Evolutionary conservation across 92 coral and sea anemone species (phyloP).

Genomic region (Hydrozoanthus gracilis): DNA sequence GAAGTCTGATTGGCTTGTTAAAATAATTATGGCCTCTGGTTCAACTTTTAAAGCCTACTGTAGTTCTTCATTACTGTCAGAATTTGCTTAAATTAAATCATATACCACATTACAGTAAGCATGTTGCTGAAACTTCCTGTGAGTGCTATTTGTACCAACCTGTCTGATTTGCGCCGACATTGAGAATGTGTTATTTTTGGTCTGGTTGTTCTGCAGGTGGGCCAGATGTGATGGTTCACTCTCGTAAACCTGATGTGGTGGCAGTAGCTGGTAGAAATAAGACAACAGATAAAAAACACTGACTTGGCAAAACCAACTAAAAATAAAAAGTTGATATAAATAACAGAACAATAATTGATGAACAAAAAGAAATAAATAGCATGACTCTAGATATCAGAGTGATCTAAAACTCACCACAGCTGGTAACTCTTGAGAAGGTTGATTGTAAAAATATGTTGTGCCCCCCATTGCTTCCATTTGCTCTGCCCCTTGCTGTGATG

Average conservation of each 20-base stretch:
- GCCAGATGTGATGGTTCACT: slow-evolving; percentile 95
- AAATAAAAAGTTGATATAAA: not conserved
- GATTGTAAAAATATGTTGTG: slow-evolving; percentile 94
- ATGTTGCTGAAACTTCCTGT: not conserved
- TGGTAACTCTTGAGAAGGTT: slow-evolving; percentile 84
- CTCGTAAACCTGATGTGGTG: slow-evolving; percentile 92
- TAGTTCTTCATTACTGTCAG: not conserved
- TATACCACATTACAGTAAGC: not conserved
- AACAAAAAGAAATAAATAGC: too few relatives aligned
- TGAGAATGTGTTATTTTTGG: slow-evolving; percentile 87
- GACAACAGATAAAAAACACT: not conserved
- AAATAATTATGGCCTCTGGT: too few relatives aligned
- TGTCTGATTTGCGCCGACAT: slow-evolving; percentile 95
- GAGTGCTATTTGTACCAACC: slow-evolving; percentile 51
- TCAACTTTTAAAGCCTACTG: too few relatives aligned
- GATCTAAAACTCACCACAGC: slow-evolving; percentile 75
- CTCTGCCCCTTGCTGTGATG: slow-evolving; percentile 73
- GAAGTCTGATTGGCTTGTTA: too few relatives aligned
- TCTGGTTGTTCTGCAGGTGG: slow-evolving; percentile 87
- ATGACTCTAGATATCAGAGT: too few relatives aligned
- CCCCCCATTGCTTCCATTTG: slow-evolving; percentile 94
- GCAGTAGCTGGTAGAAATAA: slow-evolving; percentile 71
- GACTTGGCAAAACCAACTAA: too few relatives aligned
- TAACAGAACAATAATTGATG: too few relatives aligned
- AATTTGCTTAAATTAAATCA: not conserved